Evolutionary conservation across 2,797 vertebrate species (phyloP), one percentile per base, ranked within the genome.

Genomic region (Clarias platycephalus): DNA sequence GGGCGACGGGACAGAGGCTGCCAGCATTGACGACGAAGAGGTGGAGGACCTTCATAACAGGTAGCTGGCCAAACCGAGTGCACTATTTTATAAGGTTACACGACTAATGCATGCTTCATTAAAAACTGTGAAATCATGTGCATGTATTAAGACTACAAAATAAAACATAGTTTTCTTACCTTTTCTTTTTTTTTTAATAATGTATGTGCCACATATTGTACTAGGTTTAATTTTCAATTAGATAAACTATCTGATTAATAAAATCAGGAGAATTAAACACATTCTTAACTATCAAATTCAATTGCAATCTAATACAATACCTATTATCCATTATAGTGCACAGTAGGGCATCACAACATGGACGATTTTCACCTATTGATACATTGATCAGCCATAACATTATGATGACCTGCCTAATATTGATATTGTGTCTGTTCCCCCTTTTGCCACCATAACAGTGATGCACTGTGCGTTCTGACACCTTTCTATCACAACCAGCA

Each of bases 31-130:
- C 60, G 95, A 96, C 90, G 91, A 95, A 91, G 91, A 95, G 1
- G 90, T 95, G 68, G 96, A 97, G 85, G 96, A 96, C 86, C 95
- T 97, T 53, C 92, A 91, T 77, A 96, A 95, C 88, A 97, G 96
- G 96, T 97, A 78, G 49, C 62, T 55, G 26, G 9, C 2, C 34
- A 68, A 4, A 9, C 22, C 12, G 18, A 10, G 3, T 15, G 75
- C 75, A n/a, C 22, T 62, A 2, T 78, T 63, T 3, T 63, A n/a
- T 63, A 79, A 78, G 58, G 34, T 40, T n/a, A 63, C 58, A 44
- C 26, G 16, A 80, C 13, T 49, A 13, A 12, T 64, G 77, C 77
- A 80, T 64, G 60, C 62, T 20, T 49, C 16, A 49, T 28, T 26
- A 20, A 20, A 49, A 57, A 44, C 2, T 2, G 18, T 31, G 1